A percentile compares a stretch with the other conserved stretches of the same genome.
Evolutionary conservation across 2,113 vertebrate species (phyloP).

Genomic region (Etia nguti): DNA sequence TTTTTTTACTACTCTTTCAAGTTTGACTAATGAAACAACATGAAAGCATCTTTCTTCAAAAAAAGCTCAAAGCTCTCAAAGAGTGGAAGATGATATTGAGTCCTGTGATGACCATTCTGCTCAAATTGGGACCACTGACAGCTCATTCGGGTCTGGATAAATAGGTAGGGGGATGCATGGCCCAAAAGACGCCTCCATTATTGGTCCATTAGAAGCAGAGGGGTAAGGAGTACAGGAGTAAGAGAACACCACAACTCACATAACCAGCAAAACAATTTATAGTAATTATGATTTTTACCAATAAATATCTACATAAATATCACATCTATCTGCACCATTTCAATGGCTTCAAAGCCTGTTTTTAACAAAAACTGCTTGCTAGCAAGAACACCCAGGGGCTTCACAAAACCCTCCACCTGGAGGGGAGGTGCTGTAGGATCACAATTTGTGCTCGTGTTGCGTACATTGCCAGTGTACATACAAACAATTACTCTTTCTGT

Average conservation of each 20-base stretch:
- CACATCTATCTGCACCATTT: background rate
- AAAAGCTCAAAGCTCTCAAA: background rate
- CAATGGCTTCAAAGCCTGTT: background rate
- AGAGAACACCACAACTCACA: background rate
- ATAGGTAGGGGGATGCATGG: constrained; percentile 21
- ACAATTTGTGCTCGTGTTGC: background rate
- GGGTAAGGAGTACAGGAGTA: background rate
- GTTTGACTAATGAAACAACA: constrained; percentile 30
- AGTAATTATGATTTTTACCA: background rate
- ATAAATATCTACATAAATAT: background rate
- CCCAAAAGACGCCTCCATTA: constrained; percentile 42
- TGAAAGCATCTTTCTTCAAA: constrained; percentile 39
- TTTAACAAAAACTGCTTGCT: constrained; percentile 29
- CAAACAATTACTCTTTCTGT: constrained; percentile 12
- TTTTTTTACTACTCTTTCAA: constrained; percentile 13
- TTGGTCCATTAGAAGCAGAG: constrained; percentile 34
- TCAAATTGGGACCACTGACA: background rate
- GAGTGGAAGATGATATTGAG: constrained; percentile 35
- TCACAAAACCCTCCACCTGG: background rate
- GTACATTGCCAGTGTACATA: background rate
- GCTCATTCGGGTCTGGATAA: constrained; percentile 32
- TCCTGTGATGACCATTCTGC: constrained; percentile 24
- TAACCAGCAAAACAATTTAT: background rate
- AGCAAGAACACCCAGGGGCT: constrained; percentile 36
- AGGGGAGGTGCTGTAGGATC: background rate